Evolutionary conservation across 64 coral and sea anemone species (phyloP).

Genomic region (Montipora foliosa): DNA sequence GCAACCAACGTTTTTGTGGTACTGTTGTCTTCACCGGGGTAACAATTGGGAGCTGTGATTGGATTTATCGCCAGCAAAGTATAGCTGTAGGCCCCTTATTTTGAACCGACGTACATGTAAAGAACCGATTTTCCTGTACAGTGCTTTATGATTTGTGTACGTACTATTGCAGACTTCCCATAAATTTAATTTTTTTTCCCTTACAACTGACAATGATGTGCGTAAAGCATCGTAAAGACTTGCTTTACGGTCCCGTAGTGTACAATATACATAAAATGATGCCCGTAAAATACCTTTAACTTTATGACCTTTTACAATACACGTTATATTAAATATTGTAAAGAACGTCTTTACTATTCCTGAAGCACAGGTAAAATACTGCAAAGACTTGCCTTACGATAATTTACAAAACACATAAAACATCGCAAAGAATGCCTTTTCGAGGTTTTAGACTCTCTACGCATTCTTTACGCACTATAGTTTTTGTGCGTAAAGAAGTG

Average conservation of each 20-base stretch:
- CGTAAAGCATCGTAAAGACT: too few species aligned
- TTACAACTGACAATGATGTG: too few species aligned
- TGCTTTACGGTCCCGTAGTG: not conserved
- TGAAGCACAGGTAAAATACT: not conserved
- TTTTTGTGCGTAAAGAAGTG: not conserved
- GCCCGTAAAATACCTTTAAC: not conserved
- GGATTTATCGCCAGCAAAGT: not conserved
- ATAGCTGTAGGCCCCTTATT: not conserved
- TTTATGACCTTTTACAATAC: not conserved
- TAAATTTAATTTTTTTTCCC: too few species aligned
- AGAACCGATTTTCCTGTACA: too few species aligned
- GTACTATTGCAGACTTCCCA: too few species aligned
- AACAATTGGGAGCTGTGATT: not conserved
- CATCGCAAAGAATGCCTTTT: not conserved
- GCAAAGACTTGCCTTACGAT: not conserved
- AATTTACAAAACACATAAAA: not conserved
- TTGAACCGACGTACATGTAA: too few species aligned
- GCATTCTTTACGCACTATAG: conserved; percentile 10
- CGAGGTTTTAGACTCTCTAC: not conserved
- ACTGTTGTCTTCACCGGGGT: not conserved
- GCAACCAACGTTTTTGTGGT: not conserved
- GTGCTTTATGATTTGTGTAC: too few species aligned
- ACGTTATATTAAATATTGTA: not conserved
- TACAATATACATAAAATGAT: not conserved
- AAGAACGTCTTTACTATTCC: not conserved